A percentile compares a stretch with the other conserved stretches of the same genome.
These are phyloP conservation scores for Penaeus chinensis DNA, from an alignment of 1,140 invertebrate species.

Conservation along the genomic window DNA sequence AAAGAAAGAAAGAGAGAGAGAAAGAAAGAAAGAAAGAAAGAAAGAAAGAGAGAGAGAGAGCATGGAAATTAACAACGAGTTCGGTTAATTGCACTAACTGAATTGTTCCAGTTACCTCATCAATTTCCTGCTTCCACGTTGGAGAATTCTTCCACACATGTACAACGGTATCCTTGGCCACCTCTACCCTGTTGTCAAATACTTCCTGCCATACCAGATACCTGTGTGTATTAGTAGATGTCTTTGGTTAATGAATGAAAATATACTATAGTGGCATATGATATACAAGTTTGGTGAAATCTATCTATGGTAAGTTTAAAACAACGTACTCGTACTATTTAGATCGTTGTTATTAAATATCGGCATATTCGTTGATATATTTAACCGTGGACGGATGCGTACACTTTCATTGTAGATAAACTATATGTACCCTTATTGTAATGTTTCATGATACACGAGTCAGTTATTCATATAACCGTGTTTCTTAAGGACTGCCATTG, in stretches of 20 bases:
- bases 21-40: too few species aligned
- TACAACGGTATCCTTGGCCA: slow-evolving; percentile 77
- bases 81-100: not conserved
- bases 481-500: not conserved
- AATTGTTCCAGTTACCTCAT: slow-evolving; percentile 4
- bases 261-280: not conserved
- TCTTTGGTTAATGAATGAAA: not conserved
- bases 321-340: not conserved
- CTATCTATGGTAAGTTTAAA: not conserved
- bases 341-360: too few species aligned
- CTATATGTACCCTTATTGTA: not conserved
- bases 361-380: too few species aligned
- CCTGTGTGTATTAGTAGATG: slow-evolving; percentile 65
- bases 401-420: not conserved
- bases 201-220: slow-evolving; percentile 94
- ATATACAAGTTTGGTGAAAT: not conserved
- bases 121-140: slow-evolving; percentile 22
- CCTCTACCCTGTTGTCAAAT: slow-evolving; percentile 80
- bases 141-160: slow-evolving; percentile 76
- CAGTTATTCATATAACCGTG: not conserved
- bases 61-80: not conserved
- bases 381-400: not conserved
- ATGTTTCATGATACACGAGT: not conserved
- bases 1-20: too few species aligned
- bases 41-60: too few species aligned